A percentile compares a stretch with the other conserved stretches of the same genome.
Evolutionary conservation across 1,140 invertebrate genomes (phyloP).

Genomic region (Drosophila pectinifera): DNA sequence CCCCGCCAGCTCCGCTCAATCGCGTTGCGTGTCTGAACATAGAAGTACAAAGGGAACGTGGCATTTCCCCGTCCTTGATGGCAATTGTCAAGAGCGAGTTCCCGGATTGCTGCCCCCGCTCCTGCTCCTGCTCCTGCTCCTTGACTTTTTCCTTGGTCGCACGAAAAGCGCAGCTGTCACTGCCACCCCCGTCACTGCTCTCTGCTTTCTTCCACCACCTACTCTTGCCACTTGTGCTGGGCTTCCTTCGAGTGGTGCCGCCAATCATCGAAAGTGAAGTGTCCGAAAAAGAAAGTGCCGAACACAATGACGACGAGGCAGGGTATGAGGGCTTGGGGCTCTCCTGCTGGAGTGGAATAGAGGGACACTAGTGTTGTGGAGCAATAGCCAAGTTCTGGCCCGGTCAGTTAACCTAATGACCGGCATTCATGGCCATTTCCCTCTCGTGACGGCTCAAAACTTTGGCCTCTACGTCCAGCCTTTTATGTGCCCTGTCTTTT

Average conservation of each 20-base stretch:
- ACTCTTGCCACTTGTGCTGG: conserved; percentile 32
- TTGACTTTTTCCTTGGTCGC: conserved; percentile 27
- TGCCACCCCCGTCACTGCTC: conserved; percentile 4
- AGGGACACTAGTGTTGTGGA: conserved; percentile 4
- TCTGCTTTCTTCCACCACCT: background rate
- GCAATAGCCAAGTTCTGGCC: conserved; percentile 64
- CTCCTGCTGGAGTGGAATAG: conserved; percentile 12
- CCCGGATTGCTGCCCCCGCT: conserved; percentile 28
- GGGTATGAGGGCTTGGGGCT: conserved; percentile 2
- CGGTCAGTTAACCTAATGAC: conserved; percentile 80
- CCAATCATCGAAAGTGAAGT: conserved; percentile 78
- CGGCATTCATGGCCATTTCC: conserved; percentile 66
- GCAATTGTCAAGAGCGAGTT: conserved; percentile 75
- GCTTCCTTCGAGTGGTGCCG: conserved; percentile 49
- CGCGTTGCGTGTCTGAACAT: conserved; percentile 61
- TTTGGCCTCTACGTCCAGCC: conserved; percentile 5
- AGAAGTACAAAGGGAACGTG: conserved; percentile 56
- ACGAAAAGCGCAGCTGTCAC: conserved; percentile 74
- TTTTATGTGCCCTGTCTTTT: conserved; percentile 68
- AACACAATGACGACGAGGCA: conserved; percentile 59
- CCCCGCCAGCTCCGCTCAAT: conserved; percentile 8
- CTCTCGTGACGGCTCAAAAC: conserved; percentile 48
- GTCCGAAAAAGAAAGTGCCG: conserved; percentile 62
- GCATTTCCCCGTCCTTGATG: conserved; percentile 73
- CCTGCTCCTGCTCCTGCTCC: conserved; percentile 9